phyloP scores from a whole-genome alignment of 2,797 vertebrate species.

The Borostomias antarcticus region DNA sequence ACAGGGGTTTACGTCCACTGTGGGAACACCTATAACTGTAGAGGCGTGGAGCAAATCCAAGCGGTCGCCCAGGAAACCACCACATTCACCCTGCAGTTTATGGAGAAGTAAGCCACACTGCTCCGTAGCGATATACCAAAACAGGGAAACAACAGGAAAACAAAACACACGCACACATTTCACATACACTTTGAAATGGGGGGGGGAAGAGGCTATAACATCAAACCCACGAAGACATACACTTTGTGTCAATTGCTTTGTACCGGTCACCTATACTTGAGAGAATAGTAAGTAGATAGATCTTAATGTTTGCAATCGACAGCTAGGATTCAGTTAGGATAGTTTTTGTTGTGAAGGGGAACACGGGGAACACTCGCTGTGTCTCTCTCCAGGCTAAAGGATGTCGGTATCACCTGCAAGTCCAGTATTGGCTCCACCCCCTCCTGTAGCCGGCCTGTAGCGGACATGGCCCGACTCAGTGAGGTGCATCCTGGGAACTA shows the following conservation, averaged over 20 bases:
- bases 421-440: slow-evolving; percentile 88
- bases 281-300: too few species aligned
- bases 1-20: slow-evolving; percentile 85
- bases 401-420: slow-evolving; percentile 73
- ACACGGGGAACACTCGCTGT: background rate
- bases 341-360: background rate
- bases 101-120: slow-evolving; percentile 73
- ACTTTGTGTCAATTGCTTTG: too few species aligned
- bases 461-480: slow-evolving; percentile 80
- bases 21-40: slow-evolving; percentile 82
- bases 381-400: slow-evolving; percentile 70
- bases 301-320: too few species aligned
- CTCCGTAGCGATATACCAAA: too few species aligned
- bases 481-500: slow-evolving; percentile 89
- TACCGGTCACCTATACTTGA: too few species aligned
- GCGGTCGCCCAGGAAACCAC: slow-evolving; percentile 76
- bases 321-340: slow-evolving; percentile 59
- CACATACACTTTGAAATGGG: too few species aligned
- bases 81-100: slow-evolving; percentile 67
- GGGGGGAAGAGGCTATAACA: too few species aligned
- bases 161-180: background rate
- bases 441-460: slow-evolving; percentile 82
- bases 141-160: background rate
- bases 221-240: too few species aligned
- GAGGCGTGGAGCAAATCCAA: slow-evolving; percentile 72